phyloP scores from a whole-genome alignment of 2,888 invertebrate species.

The Epinotia demarniana region DNA sequence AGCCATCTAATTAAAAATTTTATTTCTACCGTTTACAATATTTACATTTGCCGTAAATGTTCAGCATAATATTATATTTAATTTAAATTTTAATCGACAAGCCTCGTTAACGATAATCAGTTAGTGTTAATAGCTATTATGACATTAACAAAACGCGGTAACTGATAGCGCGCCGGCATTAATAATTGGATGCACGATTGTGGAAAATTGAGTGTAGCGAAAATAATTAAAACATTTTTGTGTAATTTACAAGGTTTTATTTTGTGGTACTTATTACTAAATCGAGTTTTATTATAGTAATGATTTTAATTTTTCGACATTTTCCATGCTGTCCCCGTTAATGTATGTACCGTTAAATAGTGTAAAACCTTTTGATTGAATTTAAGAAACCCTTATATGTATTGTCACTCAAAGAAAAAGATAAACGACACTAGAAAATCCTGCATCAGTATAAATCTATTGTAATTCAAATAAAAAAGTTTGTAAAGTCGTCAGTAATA shows the following conservation, averaged over 20 bases:
- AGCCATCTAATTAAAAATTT: neutral
- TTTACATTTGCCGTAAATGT: neutral
- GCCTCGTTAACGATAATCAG: neutral
- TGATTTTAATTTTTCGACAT: too few relatives aligned
- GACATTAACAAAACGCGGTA: neutral
- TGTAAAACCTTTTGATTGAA: too few relatives aligned
- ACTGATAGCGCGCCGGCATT: neutral
- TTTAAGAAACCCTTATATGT: too few relatives aligned
- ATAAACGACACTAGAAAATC: too few relatives aligned
- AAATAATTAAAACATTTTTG: slow-evolving; percentile 15
- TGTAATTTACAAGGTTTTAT: slow-evolving; percentile 5
- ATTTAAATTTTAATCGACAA: neutral
- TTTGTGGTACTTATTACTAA: neutral
- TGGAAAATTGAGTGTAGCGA: slow-evolving; percentile 8
- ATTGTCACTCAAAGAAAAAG: too few relatives aligned
- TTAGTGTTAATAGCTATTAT: neutral
- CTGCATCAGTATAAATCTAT: too few relatives aligned
- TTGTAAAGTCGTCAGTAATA: too few relatives aligned
- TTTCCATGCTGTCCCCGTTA: too few relatives aligned
- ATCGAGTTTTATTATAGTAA: neutral
- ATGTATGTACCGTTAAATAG: too few relatives aligned
- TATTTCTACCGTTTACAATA: neutral
- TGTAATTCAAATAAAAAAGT: too few relatives aligned
- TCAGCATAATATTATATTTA: neutral
- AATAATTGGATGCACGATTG: slow-evolving; percentile 19